Percentiles rank a stretch among this genome's conserved stretches.
These are phyloP conservation scores for Harpalus rubripes DNA, from an alignment of 2,888 invertebrate genomes.

Conservation along the genomic window DNA sequence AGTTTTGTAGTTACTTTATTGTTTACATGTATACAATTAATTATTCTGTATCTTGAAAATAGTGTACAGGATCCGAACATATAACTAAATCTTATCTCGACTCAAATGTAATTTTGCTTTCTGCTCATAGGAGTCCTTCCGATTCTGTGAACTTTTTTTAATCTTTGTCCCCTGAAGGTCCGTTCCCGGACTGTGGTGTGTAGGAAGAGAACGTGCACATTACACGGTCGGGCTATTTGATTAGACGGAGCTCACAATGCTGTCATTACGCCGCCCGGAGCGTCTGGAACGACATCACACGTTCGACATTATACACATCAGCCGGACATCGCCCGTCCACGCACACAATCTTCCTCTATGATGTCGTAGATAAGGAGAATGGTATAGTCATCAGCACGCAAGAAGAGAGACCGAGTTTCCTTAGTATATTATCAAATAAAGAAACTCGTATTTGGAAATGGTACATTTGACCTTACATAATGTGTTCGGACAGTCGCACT, in stretches of 20 bases:
- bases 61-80: no score
- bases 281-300: constrained; percentile 52
- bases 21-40: no score
- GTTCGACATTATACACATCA: constrained; percentile 46
- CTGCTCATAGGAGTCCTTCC: no score
- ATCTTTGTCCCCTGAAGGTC: no score
- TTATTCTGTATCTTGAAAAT: no score
- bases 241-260: constrained; percentile 68
- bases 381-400: background rate
- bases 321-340: constrained; percentile 33
- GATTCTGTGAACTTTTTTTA: no score
- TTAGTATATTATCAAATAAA: background rate
- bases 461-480: no score
- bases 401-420: constrained; percentile 2
- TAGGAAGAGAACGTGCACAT: constrained; percentile 68
- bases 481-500: no score
- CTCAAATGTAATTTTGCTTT: no score
- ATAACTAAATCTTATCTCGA: no score
- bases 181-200: background rate
- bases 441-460: background rate
- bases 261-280: constrained; percentile 47
- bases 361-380: constrained; percentile 1
- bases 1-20: no score
- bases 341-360: background rate
- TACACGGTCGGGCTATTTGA: constrained; percentile 70